Base-by-base conservation (phyloP, 2,888 invertebrate species). In the Sphaerophoria taeniata region DNA sequence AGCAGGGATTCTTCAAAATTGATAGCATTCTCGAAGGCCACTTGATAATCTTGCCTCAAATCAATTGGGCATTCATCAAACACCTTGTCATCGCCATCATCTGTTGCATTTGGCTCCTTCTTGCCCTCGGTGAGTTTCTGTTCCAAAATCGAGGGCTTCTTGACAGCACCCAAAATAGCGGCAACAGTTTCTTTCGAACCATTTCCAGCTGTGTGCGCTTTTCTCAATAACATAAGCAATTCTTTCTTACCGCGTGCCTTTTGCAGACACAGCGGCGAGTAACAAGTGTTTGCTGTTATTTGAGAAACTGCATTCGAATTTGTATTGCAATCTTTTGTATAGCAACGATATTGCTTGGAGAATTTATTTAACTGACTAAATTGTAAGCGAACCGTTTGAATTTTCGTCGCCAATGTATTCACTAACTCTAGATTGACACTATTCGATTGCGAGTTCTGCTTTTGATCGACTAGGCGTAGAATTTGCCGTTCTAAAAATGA, bases 231-330 rank as follows among this genome's bases (percentile, higher is more conserved):
- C 76, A 93, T 88, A 88, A 95, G 90, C 63, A 97, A 91, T 89
- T 96, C 95, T 87, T 94, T 94, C 63, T 96, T 94, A 4, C 97
- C 93, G 88, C 94, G 94, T 5, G 94, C 94, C 90, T 96, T 95
- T 89, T 95, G 95, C 70, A 96, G 93, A 90, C 97, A 98, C 60
- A 96, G 91, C 0, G 97, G 96, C 0, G 97, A 97, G 90, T 96
- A 98, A 89, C 97, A 97, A 63, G 90, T 93, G 51, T 92, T 91
- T 80, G 92, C 92, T 87, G 93, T 92, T 92, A 89, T 95, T 90
- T 91, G 93, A 87, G 94, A 94, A 83, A 93, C 92, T 58, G 93
- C 92, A 87, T 93, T 93, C 31, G 93, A 92, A 79, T 92, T 92
- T 0, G 91, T 91, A 90, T 95, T 95, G 89, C 96, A 96, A 72